phyloP scores from a whole-genome alignment of 2,797 vertebrate species.

The Toxotes lorentzi region DNA sequence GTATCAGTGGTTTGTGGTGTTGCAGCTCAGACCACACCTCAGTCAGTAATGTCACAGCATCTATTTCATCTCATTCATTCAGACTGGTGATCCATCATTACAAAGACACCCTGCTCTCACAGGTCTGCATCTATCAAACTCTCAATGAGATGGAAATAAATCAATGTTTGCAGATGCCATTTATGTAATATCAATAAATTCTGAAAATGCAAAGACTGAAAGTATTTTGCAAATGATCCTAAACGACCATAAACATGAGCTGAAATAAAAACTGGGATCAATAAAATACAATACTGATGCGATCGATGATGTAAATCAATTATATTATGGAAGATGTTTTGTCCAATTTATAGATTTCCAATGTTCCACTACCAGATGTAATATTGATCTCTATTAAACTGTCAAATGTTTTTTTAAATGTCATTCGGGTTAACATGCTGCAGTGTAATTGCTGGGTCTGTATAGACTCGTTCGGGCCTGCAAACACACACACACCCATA shows the following conservation, averaged over 20 bases:
- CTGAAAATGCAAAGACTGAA: constrained; percentile 2
- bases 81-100: constrained; percentile 48
- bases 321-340: not conserved
- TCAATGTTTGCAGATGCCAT: constrained; percentile 22
- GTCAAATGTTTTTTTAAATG: constrained; percentile 35
- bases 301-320: constrained; percentile 10
- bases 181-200: constrained; percentile 24
- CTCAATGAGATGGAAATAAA: constrained; percentile 30
- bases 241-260: not conserved
- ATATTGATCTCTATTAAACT: constrained; percentile 50
- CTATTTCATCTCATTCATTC: constrained; percentile 24
- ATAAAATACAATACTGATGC: not conserved
- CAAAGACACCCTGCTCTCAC: constrained; percentile 36
- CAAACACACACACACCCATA: not conserved
- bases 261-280: constrained; percentile 5
- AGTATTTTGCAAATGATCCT: not conserved
- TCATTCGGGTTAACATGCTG: constrained; percentile 3
- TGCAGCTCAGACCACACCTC: constrained; percentile 27
- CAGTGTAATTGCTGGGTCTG: constrained; percentile 19
- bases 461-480: not conserved
- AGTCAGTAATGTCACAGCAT: constrained; percentile 36
- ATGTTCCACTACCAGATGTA: constrained; percentile 18
- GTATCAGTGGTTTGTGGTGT: not conserved
- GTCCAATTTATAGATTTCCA: constrained; percentile 40
- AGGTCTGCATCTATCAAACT: constrained; percentile 35